Evolutionary conservation across 92 coral and sea anemone species (phyloP).

Genomic region (Metridium senile): DNA sequence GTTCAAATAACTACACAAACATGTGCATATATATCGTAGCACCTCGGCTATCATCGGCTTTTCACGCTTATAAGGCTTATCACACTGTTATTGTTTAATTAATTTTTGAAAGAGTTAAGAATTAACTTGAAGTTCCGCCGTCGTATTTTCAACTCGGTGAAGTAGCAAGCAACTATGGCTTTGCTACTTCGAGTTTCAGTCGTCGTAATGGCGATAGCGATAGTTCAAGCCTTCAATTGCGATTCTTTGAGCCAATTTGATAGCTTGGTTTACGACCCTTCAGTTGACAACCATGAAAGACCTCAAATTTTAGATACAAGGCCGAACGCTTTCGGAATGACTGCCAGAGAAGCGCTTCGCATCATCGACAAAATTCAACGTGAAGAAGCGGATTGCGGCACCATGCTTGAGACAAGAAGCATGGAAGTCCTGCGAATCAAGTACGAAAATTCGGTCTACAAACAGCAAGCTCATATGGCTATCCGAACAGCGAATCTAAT

Average conservation of each 20-base stretch:
- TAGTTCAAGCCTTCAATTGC: neutral
- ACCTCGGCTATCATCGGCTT: neutral
- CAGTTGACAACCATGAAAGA: constrained; percentile 65
- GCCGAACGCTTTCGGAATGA: constrained; percentile 72
- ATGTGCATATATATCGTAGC: constrained; percentile 23
- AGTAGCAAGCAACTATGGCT: too few species aligned
- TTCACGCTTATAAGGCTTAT: neutral
- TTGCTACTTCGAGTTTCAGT: neutral
- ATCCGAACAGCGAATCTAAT: constrained; percentile 79
- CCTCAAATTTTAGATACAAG: constrained; percentile 62
- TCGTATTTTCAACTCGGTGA: too few species aligned
- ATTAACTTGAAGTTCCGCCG: neutral
- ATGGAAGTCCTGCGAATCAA: constrained; percentile 65
- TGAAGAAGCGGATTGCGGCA: constrained; percentile 68
- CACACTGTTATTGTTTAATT: neutral
- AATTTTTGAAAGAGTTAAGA: neutral
- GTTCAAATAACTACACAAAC: constrained; percentile 64
- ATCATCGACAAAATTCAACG: constrained; percentile 70
- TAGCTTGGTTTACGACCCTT: constrained; percentile 41
- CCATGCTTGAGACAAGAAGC: constrained; percentile 71
- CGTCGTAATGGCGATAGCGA: neutral
- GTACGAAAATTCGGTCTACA: constrained; percentile 75
- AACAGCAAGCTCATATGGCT: constrained; percentile 70
- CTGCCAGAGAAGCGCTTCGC: constrained; percentile 67
- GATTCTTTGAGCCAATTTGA: neutral